phyloP scores from a whole-genome alignment of 2,888 invertebrate species.

The Eurois occulta region DNA sequence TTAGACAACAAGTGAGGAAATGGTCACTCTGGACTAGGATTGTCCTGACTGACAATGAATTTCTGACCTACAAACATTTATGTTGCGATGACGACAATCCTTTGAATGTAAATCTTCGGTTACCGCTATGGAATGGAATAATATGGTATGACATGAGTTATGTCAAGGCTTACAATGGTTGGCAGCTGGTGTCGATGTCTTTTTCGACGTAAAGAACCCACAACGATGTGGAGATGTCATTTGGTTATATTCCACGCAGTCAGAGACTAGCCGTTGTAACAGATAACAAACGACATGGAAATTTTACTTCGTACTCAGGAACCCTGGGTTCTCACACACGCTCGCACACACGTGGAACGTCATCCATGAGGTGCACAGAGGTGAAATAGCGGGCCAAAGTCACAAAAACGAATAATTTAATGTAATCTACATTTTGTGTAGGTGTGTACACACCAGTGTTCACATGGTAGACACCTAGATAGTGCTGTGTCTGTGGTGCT shows the following conservation, averaged over 20 bases:
- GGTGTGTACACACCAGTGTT: background rate
- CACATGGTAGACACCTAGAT: background rate
- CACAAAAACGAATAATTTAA: background rate
- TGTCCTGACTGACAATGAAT: background rate
- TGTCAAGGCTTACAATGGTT: conserved; percentile 11
- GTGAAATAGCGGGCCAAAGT: background rate
- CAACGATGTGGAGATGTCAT: background rate
- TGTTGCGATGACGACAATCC: conserved; percentile 11
- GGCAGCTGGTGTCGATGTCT: conserved; percentile 3
- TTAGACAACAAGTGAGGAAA: too few relatives aligned
- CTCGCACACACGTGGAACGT: background rate
- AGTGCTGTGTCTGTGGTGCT: background rate
- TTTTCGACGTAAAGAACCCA: background rate
- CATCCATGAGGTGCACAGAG: background rate
- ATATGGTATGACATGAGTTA: conserved; percentile 19
- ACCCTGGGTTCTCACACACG: too few relatives aligned
- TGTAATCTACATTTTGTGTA: background rate
- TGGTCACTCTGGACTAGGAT: background rate
- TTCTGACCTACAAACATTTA: conserved; percentile 9
- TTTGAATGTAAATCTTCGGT: conserved; percentile 28
- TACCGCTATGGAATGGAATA: background rate
- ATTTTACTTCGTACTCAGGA: background rate
- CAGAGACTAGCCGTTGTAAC: background rate
- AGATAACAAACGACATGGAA: background rate
- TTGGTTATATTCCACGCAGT: conserved; percentile 6